phyloP scores from a whole-genome alignment of 1,140 invertebrate species.

The Drosophila fuyamai region DNA sequence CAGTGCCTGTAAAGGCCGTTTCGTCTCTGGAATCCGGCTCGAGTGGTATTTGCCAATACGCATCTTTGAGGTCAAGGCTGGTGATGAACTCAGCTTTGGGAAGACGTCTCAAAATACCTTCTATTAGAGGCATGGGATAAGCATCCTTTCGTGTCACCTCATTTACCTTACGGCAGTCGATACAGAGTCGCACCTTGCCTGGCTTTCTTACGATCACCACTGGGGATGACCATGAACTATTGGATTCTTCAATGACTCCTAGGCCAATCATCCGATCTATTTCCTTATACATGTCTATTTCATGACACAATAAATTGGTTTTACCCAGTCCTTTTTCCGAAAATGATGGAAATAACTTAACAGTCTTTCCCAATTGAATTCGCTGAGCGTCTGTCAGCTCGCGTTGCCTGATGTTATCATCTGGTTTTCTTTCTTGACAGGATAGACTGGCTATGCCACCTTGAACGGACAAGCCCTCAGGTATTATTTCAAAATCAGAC shows the following conservation, averaged over 20 bases:
- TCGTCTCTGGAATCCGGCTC: neutral
- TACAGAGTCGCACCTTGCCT: slow-evolving; percentile 2
- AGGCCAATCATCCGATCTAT: slow-evolving; percentile 9
- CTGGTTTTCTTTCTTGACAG: neutral
- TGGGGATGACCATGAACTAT: slow-evolving; percentile 19
- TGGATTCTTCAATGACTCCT: slow-evolving; percentile 21
- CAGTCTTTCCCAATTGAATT: neutral
- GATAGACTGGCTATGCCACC: neutral
- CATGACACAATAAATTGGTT: slow-evolving; percentile 2
- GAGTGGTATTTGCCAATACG: slow-evolving; percentile 9
- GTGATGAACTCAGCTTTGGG: slow-evolving; percentile 8
- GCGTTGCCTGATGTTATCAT: too few relatives aligned
- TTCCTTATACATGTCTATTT: slow-evolving; percentile 20
- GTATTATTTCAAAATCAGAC: neutral
- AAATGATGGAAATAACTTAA: neutral
- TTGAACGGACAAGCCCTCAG: neutral
- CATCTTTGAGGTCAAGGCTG: slow-evolving; percentile 13
- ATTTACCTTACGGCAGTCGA: slow-evolving; percentile 7
- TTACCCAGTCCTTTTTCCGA: neutral
- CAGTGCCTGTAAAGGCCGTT: slow-evolving; percentile 15
- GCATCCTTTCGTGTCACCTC: slow-evolving; percentile 18
- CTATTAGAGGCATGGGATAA: slow-evolving; percentile 9
- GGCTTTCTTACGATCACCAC: slow-evolving; percentile 8
- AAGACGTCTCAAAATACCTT: slow-evolving; percentile 3
- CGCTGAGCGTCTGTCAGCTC: neutral